Evolutionary conservation across 2,888 invertebrate genomes (phyloP).

Genomic region (Tipula lateralis): DNA sequence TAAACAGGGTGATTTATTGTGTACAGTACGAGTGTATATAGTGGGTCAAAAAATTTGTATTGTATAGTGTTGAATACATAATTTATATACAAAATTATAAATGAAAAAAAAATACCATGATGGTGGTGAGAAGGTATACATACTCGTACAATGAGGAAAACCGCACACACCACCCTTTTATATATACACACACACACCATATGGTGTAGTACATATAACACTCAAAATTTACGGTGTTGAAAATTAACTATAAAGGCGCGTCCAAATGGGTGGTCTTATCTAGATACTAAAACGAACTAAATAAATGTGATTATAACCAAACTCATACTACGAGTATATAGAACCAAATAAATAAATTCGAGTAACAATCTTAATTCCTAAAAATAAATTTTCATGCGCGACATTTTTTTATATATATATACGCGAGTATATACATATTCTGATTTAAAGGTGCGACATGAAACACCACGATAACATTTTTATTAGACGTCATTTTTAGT

Average conservation of each 20-base stretch:
- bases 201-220: not conserved
- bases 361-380: conserved; percentile 27
- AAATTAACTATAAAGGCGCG: conserved; percentile 28
- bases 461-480: conserved; percentile 30
- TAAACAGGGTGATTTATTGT: not conserved
- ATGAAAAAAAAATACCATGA: conserved; percentile 12
- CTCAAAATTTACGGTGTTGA: conserved; percentile 26
- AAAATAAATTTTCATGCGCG: conserved; percentile 26
- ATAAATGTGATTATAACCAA: conserved; percentile 5
- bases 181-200: not conserved
- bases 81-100: not conserved
- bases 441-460: conserved; percentile 30
- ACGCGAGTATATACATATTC: not conserved
- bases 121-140: not conserved
- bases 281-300: conserved; percentile 25
- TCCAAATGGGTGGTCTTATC: conserved; percentile 27
- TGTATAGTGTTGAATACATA: not conserved
- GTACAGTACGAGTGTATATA: not conserved
- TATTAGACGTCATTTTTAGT: conserved; percentile 28
- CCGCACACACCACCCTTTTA: not conserved
- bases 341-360: not conserved
- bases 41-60: not conserved
- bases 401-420: not conserved
- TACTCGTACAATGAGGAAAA: not conserved
- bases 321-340: too few species aligned